Evolutionary conservation across 2,113 vertebrate species (phyloP).

Genomic region (Synodontis membranacea): DNA sequence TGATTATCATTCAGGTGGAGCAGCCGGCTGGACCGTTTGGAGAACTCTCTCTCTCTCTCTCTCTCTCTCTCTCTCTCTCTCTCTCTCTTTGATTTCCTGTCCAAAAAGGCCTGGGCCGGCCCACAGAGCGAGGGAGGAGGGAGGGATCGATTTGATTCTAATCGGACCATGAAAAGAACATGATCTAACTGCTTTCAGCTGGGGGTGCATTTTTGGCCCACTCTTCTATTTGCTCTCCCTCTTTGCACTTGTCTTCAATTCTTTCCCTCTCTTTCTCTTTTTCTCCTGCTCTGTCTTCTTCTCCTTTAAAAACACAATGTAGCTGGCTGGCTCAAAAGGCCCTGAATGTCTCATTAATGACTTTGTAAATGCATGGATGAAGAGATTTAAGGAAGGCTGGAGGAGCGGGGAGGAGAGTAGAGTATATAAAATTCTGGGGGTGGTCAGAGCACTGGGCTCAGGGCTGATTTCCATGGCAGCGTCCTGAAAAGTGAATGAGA

Average conservation of each 20-base stretch:
- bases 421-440: conserved; percentile 99
- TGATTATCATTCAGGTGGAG: conserved; percentile 97
- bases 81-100: conserved; percentile 89
- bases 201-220: conserved; percentile 96
- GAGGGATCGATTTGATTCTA: conserved; percentile 99
- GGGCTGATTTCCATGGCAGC: conserved; percentile 99
- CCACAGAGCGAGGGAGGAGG: conserved; percentile 62
- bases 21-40: conserved; percentile 76
- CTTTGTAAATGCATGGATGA: conserved; percentile 85
- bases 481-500: conserved; percentile 86
- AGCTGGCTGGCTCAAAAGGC: conserved; percentile 96
- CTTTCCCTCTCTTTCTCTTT: conserved; percentile 64
- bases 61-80: conserved; percentile 95
- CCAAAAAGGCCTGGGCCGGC: conserved; percentile 86
- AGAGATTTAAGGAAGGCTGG: conserved; percentile 64
- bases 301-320: conserved; percentile 84
- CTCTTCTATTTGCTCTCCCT: conserved; percentile 69
- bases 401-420: conserved; percentile 68
- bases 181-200: conserved; percentile 99
- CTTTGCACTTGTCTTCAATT: conserved; percentile 59
- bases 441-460: conserved; percentile 91
- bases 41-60: conserved; percentile 96
- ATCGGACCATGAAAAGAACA: conserved; percentile 99
- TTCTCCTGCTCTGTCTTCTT: conserved; percentile 53
- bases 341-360: conserved; percentile 99